Percentiles rank a stretch among this genome's conserved stretches.
Evolutionary conservation across 2,888 invertebrate species (phyloP).

Genomic region (Drepana falcataria): DNA sequence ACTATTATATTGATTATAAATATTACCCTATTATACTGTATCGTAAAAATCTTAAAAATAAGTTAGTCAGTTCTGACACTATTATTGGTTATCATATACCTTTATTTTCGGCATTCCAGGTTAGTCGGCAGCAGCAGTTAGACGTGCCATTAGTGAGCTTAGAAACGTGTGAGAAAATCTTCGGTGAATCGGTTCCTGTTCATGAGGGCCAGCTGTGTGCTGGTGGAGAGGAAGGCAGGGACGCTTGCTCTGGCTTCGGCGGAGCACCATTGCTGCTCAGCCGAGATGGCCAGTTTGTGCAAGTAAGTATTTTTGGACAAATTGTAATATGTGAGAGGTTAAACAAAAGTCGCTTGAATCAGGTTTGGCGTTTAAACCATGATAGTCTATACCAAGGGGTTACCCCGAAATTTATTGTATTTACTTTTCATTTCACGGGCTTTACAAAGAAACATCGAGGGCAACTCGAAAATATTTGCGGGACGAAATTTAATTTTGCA

Average conservation of each 20-base stretch:
- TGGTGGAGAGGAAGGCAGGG: conserved; percentile 85
- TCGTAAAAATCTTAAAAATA: too few relatives aligned
- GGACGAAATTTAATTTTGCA: too few relatives aligned
- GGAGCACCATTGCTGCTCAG: conserved; percentile 84
- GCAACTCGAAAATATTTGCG: too few relatives aligned
- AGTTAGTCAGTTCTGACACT: too few relatives aligned
- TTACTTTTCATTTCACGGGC: too few relatives aligned
- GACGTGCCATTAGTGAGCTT: conserved; percentile 83
- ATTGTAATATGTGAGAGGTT: background rate
- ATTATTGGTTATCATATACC: background rate
- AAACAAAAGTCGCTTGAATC: too few relatives aligned
- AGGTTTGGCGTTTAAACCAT: too few relatives aligned
- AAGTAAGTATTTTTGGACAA: conserved; percentile 62
- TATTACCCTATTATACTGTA: too few relatives aligned
- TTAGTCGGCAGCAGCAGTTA: conserved; percentile 81
- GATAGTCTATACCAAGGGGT: too few relatives aligned
- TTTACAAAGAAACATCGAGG: too few relatives aligned
- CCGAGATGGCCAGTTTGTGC: conserved; percentile 80
- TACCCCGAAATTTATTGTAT: too few relatives aligned
- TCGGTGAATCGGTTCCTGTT: conserved; percentile 82
- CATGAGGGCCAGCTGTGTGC: conserved; percentile 83
- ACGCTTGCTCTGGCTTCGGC: conserved; percentile 89
- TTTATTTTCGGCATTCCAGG: conserved; percentile 30
- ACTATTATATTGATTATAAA: too few relatives aligned
- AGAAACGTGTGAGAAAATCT: conserved; percentile 83